A percentile compares a stretch with the other conserved stretches of the same genome.
phyloP scores from a whole-genome alignment of 2,888 invertebrate species.

The Yponomeuta plumbellus region DNA sequence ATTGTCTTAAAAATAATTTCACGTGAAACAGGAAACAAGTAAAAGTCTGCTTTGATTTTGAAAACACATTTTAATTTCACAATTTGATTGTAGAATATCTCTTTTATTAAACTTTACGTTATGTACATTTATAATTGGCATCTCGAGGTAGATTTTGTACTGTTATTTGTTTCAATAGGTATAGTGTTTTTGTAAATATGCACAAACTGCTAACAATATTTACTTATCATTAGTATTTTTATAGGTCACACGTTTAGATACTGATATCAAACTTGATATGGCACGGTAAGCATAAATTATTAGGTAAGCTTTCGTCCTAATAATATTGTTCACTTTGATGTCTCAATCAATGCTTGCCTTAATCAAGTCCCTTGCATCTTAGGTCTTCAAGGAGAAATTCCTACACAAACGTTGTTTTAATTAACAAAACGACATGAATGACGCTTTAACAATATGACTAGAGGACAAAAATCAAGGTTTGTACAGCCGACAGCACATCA shows the following conservation, averaged over 20 bases:
- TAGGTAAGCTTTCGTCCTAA: no score
- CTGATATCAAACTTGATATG: not conserved
- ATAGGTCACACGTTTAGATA: not conserved
- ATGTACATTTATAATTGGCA: not conserved
- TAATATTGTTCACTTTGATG: no score
- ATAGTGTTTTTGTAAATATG: not conserved
- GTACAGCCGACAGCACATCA: no score
- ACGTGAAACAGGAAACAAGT: not conserved
- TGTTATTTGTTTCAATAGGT: not conserved
- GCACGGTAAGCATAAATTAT: no score
- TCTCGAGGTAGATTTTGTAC: not conserved
- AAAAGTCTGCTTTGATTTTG: not conserved
- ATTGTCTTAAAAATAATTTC: slow-evolving; percentile 1
- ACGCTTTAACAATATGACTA: no score
- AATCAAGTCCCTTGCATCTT: no score
- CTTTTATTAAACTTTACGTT: not conserved
- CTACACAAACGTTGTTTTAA: no score
- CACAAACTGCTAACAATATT: not conserved
- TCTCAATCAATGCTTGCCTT: no score
- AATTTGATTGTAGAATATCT: not conserved
- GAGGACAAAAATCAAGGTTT: no score
- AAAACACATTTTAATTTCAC: not conserved
- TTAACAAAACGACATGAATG: no score
- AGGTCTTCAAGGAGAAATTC: no score
- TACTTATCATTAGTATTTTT: not conserved